A percentile compares a stretch with the other conserved stretches of the same genome.
These are phyloP conservation scores for Elaphurus davidianus DNA, from an alignment of 2,113 vertebrate genomes.

Conservation along the genomic window DNA sequence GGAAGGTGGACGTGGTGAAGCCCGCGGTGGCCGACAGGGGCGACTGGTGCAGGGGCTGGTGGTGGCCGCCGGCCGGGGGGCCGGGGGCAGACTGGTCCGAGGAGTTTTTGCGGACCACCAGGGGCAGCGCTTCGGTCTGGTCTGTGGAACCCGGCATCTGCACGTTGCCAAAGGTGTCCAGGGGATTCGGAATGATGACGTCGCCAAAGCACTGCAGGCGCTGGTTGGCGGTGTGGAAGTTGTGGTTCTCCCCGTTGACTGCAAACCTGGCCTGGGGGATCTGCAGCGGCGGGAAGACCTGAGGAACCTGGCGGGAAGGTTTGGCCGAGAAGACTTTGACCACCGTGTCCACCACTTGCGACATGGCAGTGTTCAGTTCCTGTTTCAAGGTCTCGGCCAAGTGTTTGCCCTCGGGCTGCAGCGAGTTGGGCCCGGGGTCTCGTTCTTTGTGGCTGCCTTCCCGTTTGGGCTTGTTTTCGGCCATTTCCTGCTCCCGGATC, in stretches of 20 bases:
- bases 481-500: slow-evolving; percentile 91
- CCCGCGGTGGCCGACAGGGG: slow-evolving; percentile 91
- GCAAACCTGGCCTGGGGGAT: slow-evolving; percentile 89
- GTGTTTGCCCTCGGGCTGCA: slow-evolving; percentile 94
- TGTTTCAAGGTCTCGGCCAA: slow-evolving; percentile 97
- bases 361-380: slow-evolving; percentile 98
- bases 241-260: slow-evolving; percentile 92
- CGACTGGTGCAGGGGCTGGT: slow-evolving; percentile 93
- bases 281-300: slow-evolving; percentile 93
- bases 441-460: slow-evolving; percentile 87
- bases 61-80: slow-evolving; percentile 88
- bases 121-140: slow-evolving; percentile 97
- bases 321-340: slow-evolving; percentile 97
- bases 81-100: slow-evolving; percentile 89
- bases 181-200: slow-evolving; percentile 94
- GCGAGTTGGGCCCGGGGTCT: slow-evolving; percentile 84
- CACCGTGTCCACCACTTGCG: slow-evolving; percentile 98
- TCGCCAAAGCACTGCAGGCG: slow-evolving; percentile 98
- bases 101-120: slow-evolving; percentile 96
- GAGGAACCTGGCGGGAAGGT: slow-evolving; percentile 90
- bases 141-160: slow-evolving; percentile 90
- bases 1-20: slow-evolving; percentile 96
- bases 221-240: slow-evolving; percentile 95
- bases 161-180: slow-evolving; percentile 92
- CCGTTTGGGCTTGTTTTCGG: slow-evolving; percentile 88